Evolutionary conservation across 2,113 vertebrate genomes (phyloP).

Genomic region (Dascyllus trimaculatus): DNA sequence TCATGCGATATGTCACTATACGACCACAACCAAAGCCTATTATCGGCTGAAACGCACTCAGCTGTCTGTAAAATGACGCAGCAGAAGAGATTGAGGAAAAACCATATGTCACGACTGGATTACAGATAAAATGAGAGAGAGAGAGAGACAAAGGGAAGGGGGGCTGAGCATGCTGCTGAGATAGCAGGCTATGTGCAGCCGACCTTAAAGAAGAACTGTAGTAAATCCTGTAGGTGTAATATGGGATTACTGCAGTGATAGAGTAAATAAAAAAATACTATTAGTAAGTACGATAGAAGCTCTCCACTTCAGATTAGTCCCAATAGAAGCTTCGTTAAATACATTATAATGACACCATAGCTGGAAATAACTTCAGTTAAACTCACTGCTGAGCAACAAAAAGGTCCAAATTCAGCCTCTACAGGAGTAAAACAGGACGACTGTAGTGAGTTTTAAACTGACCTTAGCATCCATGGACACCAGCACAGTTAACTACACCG

Average conservation of each 20-base stretch:
- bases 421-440: background rate
- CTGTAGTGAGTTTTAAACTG: background rate
- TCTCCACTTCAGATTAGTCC: constrained; percentile 14
- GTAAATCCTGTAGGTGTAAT: constrained; percentile 37
- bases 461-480: background rate
- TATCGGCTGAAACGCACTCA: constrained; percentile 48
- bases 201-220: background rate
- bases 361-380: constrained; percentile 4
- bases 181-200: background rate
- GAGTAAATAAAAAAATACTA: constrained; percentile 23
- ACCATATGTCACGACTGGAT: constrained; percentile 57
- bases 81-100: constrained; percentile 35
- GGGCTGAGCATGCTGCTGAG: background rate
- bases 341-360: constrained; percentile 7
- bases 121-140: constrained; percentile 32
- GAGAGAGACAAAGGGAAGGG: too few relatives aligned
- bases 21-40: constrained; percentile 54
- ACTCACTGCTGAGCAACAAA: constrained; percentile 7
- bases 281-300: background rate
- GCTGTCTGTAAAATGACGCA: constrained; percentile 44
- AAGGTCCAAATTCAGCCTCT: background rate
- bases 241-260: constrained; percentile 47
- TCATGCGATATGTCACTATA: constrained; percentile 33
- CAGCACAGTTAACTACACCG: background rate
- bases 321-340: background rate